phyloP scores from a whole-genome alignment of 2,888 invertebrate species.

The Mactromeris polynyma region DNA sequence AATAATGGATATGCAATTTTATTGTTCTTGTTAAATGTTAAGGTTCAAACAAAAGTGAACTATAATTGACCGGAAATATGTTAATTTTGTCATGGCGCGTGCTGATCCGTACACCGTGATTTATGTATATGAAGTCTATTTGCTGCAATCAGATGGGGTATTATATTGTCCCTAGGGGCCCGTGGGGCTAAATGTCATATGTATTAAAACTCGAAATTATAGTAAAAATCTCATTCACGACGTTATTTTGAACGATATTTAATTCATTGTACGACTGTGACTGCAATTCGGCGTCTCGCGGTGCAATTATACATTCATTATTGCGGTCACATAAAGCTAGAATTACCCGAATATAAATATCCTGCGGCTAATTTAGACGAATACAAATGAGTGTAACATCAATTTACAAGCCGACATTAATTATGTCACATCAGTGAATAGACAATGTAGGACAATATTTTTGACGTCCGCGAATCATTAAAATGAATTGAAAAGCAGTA shows the following conservation, averaged over 20 bases:
- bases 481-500: neutral
- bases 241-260: neutral
- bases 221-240: neutral
- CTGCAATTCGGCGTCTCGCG: neutral
- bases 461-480: neutral
- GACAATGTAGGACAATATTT: neutral
- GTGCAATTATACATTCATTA: neutral
- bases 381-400: neutral
- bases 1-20: neutral
- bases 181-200: neutral
- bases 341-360: neutral
- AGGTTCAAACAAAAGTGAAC: conserved; percentile 2
- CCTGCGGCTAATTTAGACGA: conserved; percentile 1
- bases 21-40: neutral
- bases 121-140: neutral
- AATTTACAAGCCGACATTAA: neutral
- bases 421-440: neutral
- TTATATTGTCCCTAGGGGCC: neutral
- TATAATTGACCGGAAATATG: neutral
- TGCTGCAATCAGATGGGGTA: neutral
- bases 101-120: neutral
- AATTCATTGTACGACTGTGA: neutral
- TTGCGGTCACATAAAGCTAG: neutral
- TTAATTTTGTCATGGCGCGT: neutral
- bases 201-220: neutral